Base-by-base conservation (phyloP, 2,797 vertebrate genomes). In the Poeciliopsis paucimaculata region DNA sequence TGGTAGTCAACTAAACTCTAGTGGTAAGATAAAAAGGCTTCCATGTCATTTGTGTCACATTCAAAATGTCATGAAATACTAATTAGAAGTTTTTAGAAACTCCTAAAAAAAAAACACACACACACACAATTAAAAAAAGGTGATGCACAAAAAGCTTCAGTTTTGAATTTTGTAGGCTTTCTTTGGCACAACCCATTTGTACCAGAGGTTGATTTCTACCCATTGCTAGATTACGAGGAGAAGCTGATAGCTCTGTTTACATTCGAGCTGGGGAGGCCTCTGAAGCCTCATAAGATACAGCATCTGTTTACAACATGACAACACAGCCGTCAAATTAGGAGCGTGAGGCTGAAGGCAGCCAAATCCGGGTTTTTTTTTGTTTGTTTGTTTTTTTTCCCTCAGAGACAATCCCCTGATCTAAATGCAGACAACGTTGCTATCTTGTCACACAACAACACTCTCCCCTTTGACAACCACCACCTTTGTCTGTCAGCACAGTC, bases 101-200 rank as follows among this genome's bases (percentile, higher is more conserved):
- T 1, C 34, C 1, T 1, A 28, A 28, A 20, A 36, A 20, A 49
- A 20, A 8, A 20, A n/a, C n/a, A n/a, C n/a, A n/a, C 2, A 47
- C 7, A 41, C 6, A 39, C 39, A 39, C 39, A 39, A 9, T 46
- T 46, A 46, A 20, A 51, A 20, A 23, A 51, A 68, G 1, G 62
- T 11, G 6, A 68, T 11, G 20, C 5, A 41, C 12, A n/a, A 70
- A 70, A 43, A 70, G 10, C 23, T 3, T 26, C 39, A 26, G 39
- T 5, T 43, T 41, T 43, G 3, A 16, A 46, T 45, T 28, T 28
- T 45, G 9, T n/a, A 45, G 0, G 2, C 26, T 2, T 46, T 71
- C 26, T 73, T 89, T 88, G 87, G 75, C 91, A 23, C 64, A 68
- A 26, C 77, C 84, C 75, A 79, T 80, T 43, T 80, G 62, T 28